Percentiles rank a stretch among this genome's conserved stretches.
Evolutionary conservation across 2,113 vertebrate species (phyloP).

Genomic region (Anhinga anhinga): DNA sequence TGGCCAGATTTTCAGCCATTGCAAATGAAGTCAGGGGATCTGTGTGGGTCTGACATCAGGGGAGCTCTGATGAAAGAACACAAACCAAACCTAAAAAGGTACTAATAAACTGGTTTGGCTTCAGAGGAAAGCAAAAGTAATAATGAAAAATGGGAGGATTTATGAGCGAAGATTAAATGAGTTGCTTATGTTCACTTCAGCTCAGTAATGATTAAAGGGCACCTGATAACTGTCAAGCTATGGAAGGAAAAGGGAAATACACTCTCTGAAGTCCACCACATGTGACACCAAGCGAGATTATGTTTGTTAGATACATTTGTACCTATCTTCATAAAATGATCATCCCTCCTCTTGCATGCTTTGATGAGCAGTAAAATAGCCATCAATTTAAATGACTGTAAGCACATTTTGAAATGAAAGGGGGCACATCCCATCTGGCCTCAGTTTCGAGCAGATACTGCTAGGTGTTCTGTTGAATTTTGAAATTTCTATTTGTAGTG

Average conservation of each 20-base stretch:
- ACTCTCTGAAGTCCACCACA: neutral
- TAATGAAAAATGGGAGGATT: constrained; percentile 2
- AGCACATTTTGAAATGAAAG: neutral
- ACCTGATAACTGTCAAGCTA: neutral
- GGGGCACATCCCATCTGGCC: neutral
- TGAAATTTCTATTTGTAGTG: neutral
- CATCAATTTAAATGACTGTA: neutral
- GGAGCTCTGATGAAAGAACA: neutral
- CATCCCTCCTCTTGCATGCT: neutral
- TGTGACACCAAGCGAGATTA: neutral
- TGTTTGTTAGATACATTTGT: constrained; percentile 13
- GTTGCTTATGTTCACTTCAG: constrained; percentile 10
- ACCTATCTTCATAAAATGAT: neutral
- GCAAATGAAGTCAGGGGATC: neutral
- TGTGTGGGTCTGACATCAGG: neutral
- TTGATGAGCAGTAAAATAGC: neutral
- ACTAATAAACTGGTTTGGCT: neutral
- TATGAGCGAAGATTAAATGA: neutral
- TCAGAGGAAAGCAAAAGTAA: neutral
- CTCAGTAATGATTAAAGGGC: constrained; percentile 4
- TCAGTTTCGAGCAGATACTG: neutral
- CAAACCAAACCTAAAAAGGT: neutral
- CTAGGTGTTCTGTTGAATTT: neutral
- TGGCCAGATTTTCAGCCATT: neutral
- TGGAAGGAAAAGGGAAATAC: neutral